phyloP scores from a whole-genome alignment of 2,888 invertebrate genomes.

The Invenusta paracnida region DNA sequence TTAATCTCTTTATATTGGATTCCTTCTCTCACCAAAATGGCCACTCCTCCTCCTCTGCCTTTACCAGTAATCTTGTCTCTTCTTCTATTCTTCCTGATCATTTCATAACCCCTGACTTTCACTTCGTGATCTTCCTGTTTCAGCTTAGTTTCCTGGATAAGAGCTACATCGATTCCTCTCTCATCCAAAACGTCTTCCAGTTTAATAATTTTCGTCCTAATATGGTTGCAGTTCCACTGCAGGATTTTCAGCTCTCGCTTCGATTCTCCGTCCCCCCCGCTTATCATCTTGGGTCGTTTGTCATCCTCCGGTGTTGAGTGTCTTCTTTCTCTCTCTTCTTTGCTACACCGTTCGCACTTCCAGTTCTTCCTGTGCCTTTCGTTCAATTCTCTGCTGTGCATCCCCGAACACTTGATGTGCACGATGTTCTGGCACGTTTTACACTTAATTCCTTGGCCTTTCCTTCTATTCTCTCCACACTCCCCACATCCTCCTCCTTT shows the following conservation, averaged over 20 bases:
- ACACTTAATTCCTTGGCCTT: neutral
- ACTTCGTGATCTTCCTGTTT: neutral
- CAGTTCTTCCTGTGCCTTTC: neutral
- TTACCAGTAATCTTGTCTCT: too few relatives aligned
- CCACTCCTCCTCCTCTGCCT: too few relatives aligned
- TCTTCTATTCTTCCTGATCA: constrained; percentile 11
- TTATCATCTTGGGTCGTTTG: too few relatives aligned
- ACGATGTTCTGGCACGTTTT: neutral
- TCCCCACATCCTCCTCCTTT: neutral
- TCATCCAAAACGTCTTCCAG: neutral
- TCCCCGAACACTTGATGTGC: too few relatives aligned
- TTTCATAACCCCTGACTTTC: neutral
- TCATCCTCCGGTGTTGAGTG: neutral
- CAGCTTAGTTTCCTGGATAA: constrained; percentile 2
- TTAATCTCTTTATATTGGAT: neutral
- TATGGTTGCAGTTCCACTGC: too few relatives aligned
- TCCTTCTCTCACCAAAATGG: neutral
- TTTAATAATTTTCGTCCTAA: too few relatives aligned
- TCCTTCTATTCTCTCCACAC: neutral
- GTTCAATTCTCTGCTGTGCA: too few relatives aligned
- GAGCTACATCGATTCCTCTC: neutral
- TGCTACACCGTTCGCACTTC: neutral
- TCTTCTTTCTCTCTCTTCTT: neutral
- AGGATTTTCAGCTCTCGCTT: too few relatives aligned
- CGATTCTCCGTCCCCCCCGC: too few relatives aligned